Percentiles rank a stretch among this genome's conserved stretches.
Conservation (phyloP, 2,888 invertebrate genomes). For the Deilephila porcellus region DNA sequence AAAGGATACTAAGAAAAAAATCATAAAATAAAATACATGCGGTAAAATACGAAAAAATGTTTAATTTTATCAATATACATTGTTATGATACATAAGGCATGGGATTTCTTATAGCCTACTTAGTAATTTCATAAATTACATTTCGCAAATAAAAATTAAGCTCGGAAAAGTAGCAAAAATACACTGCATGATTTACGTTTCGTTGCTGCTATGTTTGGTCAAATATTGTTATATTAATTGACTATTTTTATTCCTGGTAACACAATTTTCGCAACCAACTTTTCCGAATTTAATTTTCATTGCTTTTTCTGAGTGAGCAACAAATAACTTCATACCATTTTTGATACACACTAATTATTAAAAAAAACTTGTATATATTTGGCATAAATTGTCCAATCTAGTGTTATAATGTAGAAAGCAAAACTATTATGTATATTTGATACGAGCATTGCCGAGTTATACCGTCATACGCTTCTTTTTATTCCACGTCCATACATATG, state of each 20-base stretch:
- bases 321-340: conserved; percentile 10
- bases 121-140: conserved; percentile 24
- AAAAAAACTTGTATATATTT: conserved; percentile 8
- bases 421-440: background rate
- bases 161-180: background rate
- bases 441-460: background rate
- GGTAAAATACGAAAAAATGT: conserved; percentile 27
- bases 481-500: background rate
- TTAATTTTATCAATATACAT: conserved; percentile 24
- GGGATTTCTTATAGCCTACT: conserved; percentile 22
- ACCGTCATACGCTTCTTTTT: background rate
- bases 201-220: background rate
- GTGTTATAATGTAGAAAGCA: background rate
- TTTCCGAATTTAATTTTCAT: conserved; percentile 5
- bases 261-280: background rate
- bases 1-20: conserved; percentile 8
- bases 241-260: too few relatives aligned
- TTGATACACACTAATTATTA: background rate
- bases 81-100: conserved; percentile 27
- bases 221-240: background rate
- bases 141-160: conserved; percentile 1
- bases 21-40: conserved; percentile 22
- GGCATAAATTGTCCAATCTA: conserved; percentile 19
- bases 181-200: background rate
- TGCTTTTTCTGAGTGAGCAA: conserved; percentile 7